These are phyloP conservation scores for Cyphomyrmex costatus DNA, from an alignment of 1,140 invertebrate species.

Conservation along the genomic window DNA sequence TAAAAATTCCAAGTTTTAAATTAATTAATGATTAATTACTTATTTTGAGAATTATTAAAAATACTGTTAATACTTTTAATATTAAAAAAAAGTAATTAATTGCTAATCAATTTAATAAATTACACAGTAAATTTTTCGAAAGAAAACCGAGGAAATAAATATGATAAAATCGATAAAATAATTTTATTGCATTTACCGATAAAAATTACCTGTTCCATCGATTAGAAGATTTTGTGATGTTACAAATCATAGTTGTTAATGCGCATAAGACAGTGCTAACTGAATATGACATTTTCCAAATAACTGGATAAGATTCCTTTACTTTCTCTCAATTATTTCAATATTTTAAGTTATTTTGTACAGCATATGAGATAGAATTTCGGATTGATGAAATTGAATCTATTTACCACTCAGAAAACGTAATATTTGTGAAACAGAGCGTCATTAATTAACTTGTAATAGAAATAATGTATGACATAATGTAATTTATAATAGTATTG, in stretches of 20 bases:
- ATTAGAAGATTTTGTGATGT: background rate
- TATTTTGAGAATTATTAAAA: too few species aligned
- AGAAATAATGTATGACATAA: background rate
- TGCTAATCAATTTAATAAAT: too few species aligned
- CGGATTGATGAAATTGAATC: background rate
- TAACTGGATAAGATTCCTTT: background rate
- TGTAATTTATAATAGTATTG: background rate
- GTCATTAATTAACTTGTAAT: background rate
- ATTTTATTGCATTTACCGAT: background rate
- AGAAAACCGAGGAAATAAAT: background rate
- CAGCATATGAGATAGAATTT: background rate
- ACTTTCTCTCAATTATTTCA: background rate
- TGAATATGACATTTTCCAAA: background rate
- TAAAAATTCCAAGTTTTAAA: too few species aligned
- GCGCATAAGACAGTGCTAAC: background rate
- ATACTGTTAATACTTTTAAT: too few species aligned
- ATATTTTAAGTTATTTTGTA: background rate
- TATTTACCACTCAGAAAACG: background rate
- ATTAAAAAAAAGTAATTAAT: too few species aligned
- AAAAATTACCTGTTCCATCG: background rate
- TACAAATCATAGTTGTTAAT: background rate
- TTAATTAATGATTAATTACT: too few species aligned
- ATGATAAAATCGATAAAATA: background rate
- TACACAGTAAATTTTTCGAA: too few species aligned
- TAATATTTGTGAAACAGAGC: background rate